Evolutionary conservation across 2,888 invertebrate genomes (phyloP), one percentile per base, ranked within the genome.

Genomic region (Cephus pygmeus): DNA sequence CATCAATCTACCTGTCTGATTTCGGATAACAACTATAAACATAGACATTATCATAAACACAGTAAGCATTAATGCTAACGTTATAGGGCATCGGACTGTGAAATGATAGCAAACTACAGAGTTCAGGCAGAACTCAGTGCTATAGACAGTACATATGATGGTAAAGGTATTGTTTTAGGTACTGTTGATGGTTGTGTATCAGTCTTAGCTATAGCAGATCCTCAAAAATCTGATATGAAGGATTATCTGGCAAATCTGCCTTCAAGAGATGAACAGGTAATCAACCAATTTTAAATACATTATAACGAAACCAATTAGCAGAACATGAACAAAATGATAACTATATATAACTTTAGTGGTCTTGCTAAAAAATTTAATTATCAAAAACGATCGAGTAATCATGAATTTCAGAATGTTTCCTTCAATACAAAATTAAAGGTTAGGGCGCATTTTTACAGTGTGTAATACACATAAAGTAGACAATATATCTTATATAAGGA

Each of bases 151-250:
- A 96, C 97, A 0, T 95, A 95, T 76, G 97, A 97, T 83, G 98
- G 98, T 0, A 95, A 94, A 83, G 95, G 96, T 33, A 93, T 98
- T 68, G 97, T 98, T 1, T 93, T 98, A 76, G 98, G 98, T 0
- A 98, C 98, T 0, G 96, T 98, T 1, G 98, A 99, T 88, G 98
- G 98, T 9, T 98, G 98, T 89, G 94, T 98, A 77, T 97, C 98
- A 0, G 96, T 98, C n/a, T 92, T 98, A 78, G 96, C 97, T 30
- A 94, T 96, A 81, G 95, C 94, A 0, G 97, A 97, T 92, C 94
- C 95, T 0, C 92, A 92, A 12, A 95, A 95, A 85, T 92, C 93
- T 34, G 94, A 94, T 86, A 94, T 95, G 92, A 92, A 92, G 81
- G 93, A 94, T 71, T 95, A 94, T 89, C 91, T 96, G 34, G 92